phyloP scores from a whole-genome alignment of 2,797 vertebrate genomes.

The Peromyscus melanophrys region DNA sequence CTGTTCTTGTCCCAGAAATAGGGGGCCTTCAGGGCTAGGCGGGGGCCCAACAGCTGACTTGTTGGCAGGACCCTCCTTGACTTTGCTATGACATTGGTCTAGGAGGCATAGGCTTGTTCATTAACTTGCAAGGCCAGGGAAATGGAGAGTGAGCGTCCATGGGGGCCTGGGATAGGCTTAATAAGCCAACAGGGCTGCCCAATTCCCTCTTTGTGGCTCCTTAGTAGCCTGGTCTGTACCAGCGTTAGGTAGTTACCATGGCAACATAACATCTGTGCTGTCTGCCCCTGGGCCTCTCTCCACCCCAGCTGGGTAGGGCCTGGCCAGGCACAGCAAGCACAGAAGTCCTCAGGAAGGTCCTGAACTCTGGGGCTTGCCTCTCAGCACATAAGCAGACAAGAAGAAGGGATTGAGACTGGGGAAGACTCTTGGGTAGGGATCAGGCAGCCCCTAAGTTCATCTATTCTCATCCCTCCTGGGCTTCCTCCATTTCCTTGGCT shows the following conservation, averaged over 20 bases:
- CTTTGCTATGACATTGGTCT: conserved; percentile 61
- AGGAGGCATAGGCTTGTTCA: neutral
- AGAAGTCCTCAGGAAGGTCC: neutral
- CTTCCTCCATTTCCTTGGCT: neutral
- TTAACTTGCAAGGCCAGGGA: too few species aligned
- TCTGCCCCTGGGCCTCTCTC: neutral
- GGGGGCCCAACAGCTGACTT: neutral
- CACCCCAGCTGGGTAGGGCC: neutral
- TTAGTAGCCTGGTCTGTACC: conserved; percentile 12
- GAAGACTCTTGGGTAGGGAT: neutral
- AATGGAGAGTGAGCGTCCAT: fast-evolving
- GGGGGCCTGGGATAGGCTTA: neutral
- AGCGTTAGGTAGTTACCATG: neutral
- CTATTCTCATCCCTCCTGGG: neutral
- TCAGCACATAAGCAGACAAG: neutral
- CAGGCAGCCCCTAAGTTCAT: neutral
- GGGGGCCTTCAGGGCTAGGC: conserved; percentile 3
- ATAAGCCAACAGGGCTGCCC: neutral
- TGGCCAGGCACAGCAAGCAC: neutral
- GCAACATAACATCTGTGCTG: neutral
- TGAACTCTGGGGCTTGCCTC: neutral
- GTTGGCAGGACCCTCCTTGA: conserved; percentile 54
- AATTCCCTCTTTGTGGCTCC: neutral
- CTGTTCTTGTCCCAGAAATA: conserved; percentile 67
- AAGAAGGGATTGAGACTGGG: neutral